Conservation (phyloP, 1,140 invertebrate species). For the Listronotus bonariensis region DNA sequence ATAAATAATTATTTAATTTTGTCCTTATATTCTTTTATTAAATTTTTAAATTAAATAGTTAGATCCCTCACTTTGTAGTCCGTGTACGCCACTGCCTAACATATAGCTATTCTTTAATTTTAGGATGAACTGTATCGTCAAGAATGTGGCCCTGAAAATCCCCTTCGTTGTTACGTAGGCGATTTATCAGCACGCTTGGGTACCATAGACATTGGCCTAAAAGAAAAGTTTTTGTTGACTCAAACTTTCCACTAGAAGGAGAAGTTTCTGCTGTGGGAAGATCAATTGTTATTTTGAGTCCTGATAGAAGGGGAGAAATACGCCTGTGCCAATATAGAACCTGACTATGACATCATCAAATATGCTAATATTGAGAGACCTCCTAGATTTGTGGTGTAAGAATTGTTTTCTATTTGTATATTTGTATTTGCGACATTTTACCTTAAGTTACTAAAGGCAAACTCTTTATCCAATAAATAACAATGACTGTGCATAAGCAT, state of each 20-base stretch:
- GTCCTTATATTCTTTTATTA: no score
- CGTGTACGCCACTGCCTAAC: no score
- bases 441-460: no score
- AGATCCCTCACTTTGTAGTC: no score
- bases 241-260: slow-evolving; percentile 85
- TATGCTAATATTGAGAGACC: slow-evolving; percentile 86
- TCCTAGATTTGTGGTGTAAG: slow-evolving; percentile 86
- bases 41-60: no score
- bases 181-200: slow-evolving; percentile 86
- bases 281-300: slow-evolving; percentile 83
- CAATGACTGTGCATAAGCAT: no score
- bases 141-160: slow-evolving; percentile 86
- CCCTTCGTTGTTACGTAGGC: slow-evolving; percentile 89
- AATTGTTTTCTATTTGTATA: no score
- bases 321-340: slow-evolving; percentile 90
- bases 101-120: slow-evolving; percentile 30
- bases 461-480: no score
- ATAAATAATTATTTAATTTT: no score
- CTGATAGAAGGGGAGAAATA: slow-evolving; percentile 74
- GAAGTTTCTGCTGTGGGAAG: slow-evolving; percentile 76
- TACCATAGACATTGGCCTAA: slow-evolving; percentile 80
- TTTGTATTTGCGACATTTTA: no score
- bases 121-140: slow-evolving; percentile 81
- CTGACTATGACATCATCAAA: slow-evolving; percentile 89
- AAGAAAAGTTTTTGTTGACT: slow-evolving; percentile 79